A percentile compares a stretch with the other conserved stretches of the same genome.
Evolutionary conservation across 2,888 invertebrate species (phyloP).

Genomic region (Eupithecia subfuscata): DNA sequence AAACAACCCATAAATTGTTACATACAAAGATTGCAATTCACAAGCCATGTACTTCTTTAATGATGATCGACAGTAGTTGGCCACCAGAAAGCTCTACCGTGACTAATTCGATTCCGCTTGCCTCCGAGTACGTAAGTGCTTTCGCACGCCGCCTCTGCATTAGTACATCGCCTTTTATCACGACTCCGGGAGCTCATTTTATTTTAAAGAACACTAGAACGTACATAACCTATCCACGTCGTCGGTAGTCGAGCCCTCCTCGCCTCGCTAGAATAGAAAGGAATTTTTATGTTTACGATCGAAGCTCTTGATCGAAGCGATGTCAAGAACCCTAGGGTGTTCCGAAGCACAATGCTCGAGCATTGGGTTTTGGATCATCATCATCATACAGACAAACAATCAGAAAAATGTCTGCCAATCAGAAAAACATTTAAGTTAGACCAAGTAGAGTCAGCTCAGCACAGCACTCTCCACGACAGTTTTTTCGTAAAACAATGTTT

Average conservation of each 20-base stretch:
- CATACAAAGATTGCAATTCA: not conserved
- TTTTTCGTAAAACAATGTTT: not conserved
- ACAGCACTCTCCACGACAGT: not conserved
- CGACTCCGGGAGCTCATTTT: constrained; percentile 12
- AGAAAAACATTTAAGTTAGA: not conserved
- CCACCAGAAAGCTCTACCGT: constrained; percentile 24
- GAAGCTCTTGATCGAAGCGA: not conserved
- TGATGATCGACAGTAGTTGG: constrained; percentile 13
- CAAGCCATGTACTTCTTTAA: not conserved
- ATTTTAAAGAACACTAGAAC: not conserved
- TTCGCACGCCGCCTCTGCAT: constrained; percentile 29
- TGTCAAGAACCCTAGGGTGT: not conserved
- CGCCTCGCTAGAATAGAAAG: not conserved
- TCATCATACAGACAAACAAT: not conserved
- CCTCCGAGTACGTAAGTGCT: constrained; percentile 14
- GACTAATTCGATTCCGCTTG: constrained; percentile 29
- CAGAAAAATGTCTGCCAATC: not conserved
- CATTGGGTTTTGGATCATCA: not conserved
- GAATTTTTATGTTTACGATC: not conserved
- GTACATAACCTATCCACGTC: not conserved
- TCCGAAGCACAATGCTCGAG: not conserved
- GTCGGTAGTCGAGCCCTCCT: not conserved
- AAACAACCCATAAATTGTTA: not conserved
- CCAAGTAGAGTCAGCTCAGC: not conserved
- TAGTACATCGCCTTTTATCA: constrained; percentile 15